Base-by-base conservation (phyloP, 2,113 vertebrate genomes). In the Eulemur macaco region DNA sequence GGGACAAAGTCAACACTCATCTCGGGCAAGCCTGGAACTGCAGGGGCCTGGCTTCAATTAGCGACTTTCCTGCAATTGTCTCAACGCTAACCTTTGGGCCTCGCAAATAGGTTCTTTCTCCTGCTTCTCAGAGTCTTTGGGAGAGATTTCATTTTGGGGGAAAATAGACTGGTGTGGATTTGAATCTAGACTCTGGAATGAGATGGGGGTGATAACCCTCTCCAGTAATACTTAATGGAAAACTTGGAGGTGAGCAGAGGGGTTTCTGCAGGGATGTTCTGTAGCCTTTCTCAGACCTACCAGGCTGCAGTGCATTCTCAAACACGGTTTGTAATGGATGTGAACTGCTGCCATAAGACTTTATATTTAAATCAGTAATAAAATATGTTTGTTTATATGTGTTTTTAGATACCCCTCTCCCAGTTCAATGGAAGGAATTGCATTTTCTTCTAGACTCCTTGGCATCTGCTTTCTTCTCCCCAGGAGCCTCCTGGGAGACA, bases 391-490 rank as follows among this genome's bases (percentile, higher is more conserved):
- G 50, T 71, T 80, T 73, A 1, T 58, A 6, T 73, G 39, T 64
- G 31, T 88, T 85, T 94, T 86, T 81, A 91, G 81, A 39, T 86
- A 23, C 10, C 4, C 50, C 25, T 63, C 66, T 89, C 20, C n/a
- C 5, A 54, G 27, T 60, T 29, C 9, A 89, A 6, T 31, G 37
- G 69, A 94, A 71, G 66, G 52, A 71, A 68, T 1, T 91, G 23
- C 27, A 14, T 56, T 56, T 21, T 85, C 76, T 42, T 76, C 27
- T 29, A 20, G 25, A 50, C 12, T 56, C 42, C 11, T 11, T 86
- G 69, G 18, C 39, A 17, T 95, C 86, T 92, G 63, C 37, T 66
- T 31, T 86, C 18, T 50, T 13, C 6, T 80, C 27, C 31, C 31
- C 91, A 83, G 58, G 68, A 91, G 37, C n/a, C 27, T 89, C 25